These are phyloP conservation scores for Apteryx owenii DNA, from an alignment of 2,113 vertebrate genomes.

Conservation along the genomic window DNA sequence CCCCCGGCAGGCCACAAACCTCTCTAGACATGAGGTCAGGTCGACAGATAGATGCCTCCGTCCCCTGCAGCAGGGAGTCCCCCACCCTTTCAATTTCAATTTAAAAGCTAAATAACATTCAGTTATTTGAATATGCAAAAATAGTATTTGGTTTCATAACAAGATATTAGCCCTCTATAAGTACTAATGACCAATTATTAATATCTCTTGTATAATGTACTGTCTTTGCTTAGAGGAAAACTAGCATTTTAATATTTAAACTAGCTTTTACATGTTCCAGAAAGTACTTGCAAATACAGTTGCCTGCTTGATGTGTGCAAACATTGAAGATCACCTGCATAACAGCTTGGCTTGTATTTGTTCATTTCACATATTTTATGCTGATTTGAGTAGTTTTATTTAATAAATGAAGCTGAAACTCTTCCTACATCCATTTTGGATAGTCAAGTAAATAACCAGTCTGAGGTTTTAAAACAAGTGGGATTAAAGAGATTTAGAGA, in stretches of 20 bases:
- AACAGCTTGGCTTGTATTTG: not conserved
- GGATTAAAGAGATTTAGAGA: not conserved
- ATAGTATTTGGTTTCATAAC: not conserved
- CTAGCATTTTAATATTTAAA: not conserved
- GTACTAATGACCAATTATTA: not conserved
- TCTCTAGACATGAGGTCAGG: too few species aligned
- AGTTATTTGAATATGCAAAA: not conserved
- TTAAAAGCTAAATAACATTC: conserved; percentile 20
- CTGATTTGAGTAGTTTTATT: not conserved
- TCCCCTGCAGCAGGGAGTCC: too few species aligned
- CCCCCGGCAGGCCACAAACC: too few species aligned
- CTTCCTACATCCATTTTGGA: not conserved
- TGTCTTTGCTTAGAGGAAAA: not conserved
- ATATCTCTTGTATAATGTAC: not conserved
- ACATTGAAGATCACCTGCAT: not conserved
- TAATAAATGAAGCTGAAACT: not conserved
- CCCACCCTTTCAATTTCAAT: not conserved
- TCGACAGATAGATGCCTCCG: too few species aligned
- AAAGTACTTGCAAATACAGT: not conserved
- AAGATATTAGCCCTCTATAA: not conserved
- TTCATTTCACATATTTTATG: not conserved
- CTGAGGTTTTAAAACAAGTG: not conserved
- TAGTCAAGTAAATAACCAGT: not conserved
- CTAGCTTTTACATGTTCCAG: not conserved
- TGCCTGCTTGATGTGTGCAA: not conserved